phyloP scores from a whole-genome alignment of 2,113 vertebrate species.

The Stomatorhinus ivindoensis region DNA sequence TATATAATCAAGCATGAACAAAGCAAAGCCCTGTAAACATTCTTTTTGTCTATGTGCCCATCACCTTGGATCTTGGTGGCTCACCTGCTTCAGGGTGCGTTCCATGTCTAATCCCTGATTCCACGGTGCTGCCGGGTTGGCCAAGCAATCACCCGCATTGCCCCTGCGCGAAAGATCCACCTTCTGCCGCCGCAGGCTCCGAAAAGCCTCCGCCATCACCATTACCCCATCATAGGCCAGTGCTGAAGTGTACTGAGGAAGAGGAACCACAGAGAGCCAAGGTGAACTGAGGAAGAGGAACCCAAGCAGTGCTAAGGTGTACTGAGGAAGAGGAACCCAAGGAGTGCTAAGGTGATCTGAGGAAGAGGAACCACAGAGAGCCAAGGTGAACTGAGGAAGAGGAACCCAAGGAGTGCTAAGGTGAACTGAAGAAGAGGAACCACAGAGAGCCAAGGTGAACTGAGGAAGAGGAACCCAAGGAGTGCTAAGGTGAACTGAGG shows the following conservation, averaged over 20 bases:
- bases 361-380: not conserved
- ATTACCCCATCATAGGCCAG: conserved; percentile 95
- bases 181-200: conserved; percentile 88
- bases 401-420: not conserved
- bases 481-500: not conserved
- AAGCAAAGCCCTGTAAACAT: not conserved
- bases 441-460: not conserved
- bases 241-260: conserved; percentile 86
- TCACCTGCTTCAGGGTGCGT: conserved; percentile 76
- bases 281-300: not conserved
- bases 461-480: not conserved
- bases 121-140: conserved; percentile 95
- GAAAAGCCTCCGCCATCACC: conserved; percentile 97
- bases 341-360: not conserved
- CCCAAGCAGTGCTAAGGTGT: not conserved
- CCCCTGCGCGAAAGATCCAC: conserved; percentile 94
- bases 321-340: not conserved
- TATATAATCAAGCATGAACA: not conserved
- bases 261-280: not conserved
- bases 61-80: too few species aligned
- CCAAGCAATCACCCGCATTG: conserved; percentile 93
- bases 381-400: not conserved
- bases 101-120: conserved; percentile 92
- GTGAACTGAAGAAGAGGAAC: not conserved
- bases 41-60: not conserved